Evolutionary conservation across 2,113 vertebrate genomes (phyloP).

Genomic region (Anser brachyrhynchus): DNA sequence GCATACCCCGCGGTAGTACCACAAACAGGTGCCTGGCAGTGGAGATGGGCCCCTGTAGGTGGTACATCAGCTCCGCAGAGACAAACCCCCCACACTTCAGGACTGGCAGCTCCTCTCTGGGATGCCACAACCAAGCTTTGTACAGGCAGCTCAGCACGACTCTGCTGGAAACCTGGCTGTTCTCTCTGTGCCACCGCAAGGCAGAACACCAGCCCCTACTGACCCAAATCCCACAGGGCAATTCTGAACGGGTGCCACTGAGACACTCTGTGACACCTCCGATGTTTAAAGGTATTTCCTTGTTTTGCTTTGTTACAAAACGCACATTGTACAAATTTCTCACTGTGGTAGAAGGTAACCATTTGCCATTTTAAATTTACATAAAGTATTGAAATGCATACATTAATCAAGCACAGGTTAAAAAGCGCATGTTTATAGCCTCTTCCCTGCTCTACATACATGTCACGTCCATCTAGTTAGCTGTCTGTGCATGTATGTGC

Average conservation of each 20-base stretch:
- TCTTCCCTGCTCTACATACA: background rate
- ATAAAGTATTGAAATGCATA: background rate
- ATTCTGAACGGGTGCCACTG: background rate
- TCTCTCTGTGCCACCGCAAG: background rate
- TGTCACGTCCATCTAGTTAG: background rate
- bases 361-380: background rate
- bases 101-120: background rate
- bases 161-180: background rate
- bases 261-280: slow-evolving; percentile 19
- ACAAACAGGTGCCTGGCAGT: background rate
- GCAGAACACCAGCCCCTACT: slow-evolving; percentile 10
- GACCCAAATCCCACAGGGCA: slow-evolving; percentile 20
- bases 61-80: background rate
- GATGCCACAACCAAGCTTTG: rapidly evolving
- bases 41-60: background rate
- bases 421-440: background rate
- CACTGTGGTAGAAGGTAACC: background rate
- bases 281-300: background rate
- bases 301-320: background rate
- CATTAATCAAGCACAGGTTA: background rate
- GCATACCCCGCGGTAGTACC: rapidly evolving
- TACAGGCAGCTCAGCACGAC: background rate
- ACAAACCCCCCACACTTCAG: too few relatives aligned
- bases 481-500: background rate
- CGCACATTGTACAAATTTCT: background rate